Evolutionary conservation across 2,797 vertebrate genomes (phyloP), one percentile per base, ranked within the genome.

Genomic region (Etheostoma nigrum): DNA sequence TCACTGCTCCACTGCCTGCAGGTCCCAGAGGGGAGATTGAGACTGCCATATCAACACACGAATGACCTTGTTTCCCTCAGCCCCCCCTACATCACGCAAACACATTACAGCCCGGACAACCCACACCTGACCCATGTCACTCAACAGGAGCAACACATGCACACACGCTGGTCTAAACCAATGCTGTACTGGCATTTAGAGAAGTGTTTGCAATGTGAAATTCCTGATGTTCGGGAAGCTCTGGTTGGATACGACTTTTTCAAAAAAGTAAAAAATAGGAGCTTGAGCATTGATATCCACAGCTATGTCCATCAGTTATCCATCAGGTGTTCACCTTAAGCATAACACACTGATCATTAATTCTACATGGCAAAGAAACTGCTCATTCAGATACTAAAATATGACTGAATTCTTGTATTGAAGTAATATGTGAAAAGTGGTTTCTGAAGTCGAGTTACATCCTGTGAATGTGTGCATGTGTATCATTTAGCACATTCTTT

Each of bases 11-110:
- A 68, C 87, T 84, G 48, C 81, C 67, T 51, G 21, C 66, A 19
- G 27, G 80, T 91, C 92, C 87, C 93, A 85, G 78, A 23, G 86
- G 79, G 82, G 91, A 93, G 91, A 89, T 92, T 82, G 80, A 85
- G 85, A 82, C 82, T 91, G 83, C 88, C 87, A 86, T 86, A 92
- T 88, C 82, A 86, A 93, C 77, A 90, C 82, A 83, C 72, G 83
- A 78, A 74, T 86, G 89, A 89, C 84, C 88, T 91, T 66, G 64
- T 78, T 93, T 91, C 86, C 92, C 69, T 65, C 59, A 23, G 60
- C 80, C 57, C 40, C 60, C 77, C 62, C 82, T 77, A 81, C 49
- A 74, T 65, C 75, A 76, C 86, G 76, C 84, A 77, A 83, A 92
- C 88, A 90, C 81, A 90, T 87, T 79, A 64, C 4, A 67, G 47